Evolutionary conservation across 1,140 invertebrate genomes (phyloP), one percentile per base, ranked within the genome.

Genomic region (Microvelia longipes): DNA sequence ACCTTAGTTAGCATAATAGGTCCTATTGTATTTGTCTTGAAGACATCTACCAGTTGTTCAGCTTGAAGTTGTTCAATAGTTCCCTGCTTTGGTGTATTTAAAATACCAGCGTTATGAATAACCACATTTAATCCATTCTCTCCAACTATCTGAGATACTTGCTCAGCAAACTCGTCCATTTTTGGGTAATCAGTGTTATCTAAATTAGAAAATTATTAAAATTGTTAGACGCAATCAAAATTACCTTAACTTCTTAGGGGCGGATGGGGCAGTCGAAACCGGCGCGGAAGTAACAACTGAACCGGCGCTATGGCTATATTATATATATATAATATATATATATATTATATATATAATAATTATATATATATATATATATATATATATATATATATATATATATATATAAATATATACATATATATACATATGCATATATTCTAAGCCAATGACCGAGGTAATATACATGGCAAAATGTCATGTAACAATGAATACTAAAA

Each of bases 1-100:
- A 65, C 63, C 63, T 65, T n/a, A 11, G 63, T 65, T 24, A 65
- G n/a, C 63, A 65, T 24, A 24, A 65, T 65, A 65, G 63, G 63
- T 24, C n/a, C 63, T 5, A 65, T 24, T 2, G 63, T 65, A 24
- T 65, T 65, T 2, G 26, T 65, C 24, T 24, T 65, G 26, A 65
- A 65, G 26, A 24, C n/a, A 11, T 24, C 63, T 2, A 65, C 24
- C 5, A 65, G n/a, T n/a, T 65, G n/a, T 5, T 27, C n/a, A 13
- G 63, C 63, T n/a, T 2, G 24, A 2, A 27, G 11, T 11, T n/a
- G 2, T 24, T 24, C 26, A 24, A 65, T 24, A 27, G n/a, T 27
- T 2, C n/a, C 63, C 24, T 11, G 2, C 63, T 65, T 65, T 11
- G n/a, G 26, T 13, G n/a, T 27, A n/a, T 27, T 65, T 2, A 24